These are phyloP conservation scores for Cyclargus thomasi DNA, from an alignment of 1,140 invertebrate genomes.

Conservation along the genomic window DNA sequence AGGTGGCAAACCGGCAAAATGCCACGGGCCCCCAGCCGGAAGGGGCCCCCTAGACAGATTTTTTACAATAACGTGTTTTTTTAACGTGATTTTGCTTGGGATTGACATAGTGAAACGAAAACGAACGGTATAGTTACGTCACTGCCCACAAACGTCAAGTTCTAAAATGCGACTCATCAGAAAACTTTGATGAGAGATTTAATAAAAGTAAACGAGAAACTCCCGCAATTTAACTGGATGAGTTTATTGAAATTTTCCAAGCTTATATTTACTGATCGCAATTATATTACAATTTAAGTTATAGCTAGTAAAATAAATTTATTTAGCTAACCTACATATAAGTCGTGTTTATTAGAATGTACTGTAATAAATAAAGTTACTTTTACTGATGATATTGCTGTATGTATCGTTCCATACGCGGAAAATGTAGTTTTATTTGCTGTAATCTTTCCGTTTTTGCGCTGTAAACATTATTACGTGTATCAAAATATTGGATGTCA, in stretches of 20 bases:
- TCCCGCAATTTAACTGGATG: not conserved
- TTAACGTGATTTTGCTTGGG: too few relatives aligned
- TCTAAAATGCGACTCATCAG: conserved; percentile 1
- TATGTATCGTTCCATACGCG: not conserved
- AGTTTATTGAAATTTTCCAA: not conserved
- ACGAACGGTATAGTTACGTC: too few relatives aligned
- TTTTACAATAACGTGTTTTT: too few relatives aligned
- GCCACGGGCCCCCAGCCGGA: too few relatives aligned
- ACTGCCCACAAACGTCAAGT: not conserved
- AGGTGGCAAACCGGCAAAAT: too few relatives aligned
- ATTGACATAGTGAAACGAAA: too few relatives aligned
- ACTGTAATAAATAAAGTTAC: too few relatives aligned
- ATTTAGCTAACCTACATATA: too few relatives aligned
- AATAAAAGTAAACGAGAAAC: not conserved
- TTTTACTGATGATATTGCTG: not conserved
- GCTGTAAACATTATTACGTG: not conserved
- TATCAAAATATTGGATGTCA: not conserved
- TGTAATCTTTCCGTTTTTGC: not conserved
- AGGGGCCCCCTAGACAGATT: too few relatives aligned
- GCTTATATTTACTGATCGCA: not conserved
- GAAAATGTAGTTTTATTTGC: not conserved
- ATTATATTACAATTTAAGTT: too few relatives aligned
- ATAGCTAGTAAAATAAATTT: too few relatives aligned
- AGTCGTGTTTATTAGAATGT: too few relatives aligned
- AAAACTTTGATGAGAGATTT: not conserved